phyloP scores from a whole-genome alignment of 2,888 invertebrate genomes.

The Agrotis puta region DNA sequence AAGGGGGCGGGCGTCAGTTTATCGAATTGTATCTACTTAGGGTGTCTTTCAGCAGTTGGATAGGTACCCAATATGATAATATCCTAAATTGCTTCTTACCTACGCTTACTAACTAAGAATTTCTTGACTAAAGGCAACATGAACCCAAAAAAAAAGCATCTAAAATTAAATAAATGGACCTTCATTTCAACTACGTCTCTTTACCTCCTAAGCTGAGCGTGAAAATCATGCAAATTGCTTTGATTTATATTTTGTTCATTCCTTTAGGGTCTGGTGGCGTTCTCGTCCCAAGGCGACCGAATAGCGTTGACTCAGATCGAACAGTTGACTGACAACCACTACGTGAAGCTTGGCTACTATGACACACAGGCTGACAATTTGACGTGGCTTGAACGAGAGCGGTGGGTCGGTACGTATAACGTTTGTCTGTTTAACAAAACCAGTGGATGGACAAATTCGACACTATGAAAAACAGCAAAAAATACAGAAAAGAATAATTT shows the following conservation, averaged over 20 bases:
- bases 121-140: neutral
- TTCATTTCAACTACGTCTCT: slow-evolving; percentile 3
- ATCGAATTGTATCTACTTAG: neutral
- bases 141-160: neutral
- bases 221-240: slow-evolving; percentile 16
- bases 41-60: neutral
- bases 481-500: too few relatives aligned
- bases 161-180: neutral
- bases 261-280: slow-evolving; percentile 97
- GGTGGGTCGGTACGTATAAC: slow-evolving; percentile 95
- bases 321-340: slow-evolving; percentile 98
- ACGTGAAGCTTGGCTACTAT: slow-evolving; percentile 98
- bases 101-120: neutral
- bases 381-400: slow-evolving; percentile 97
- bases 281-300: slow-evolving; percentile 99
- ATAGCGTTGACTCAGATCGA: slow-evolving; percentile 99
- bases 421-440: neutral
- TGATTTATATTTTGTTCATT: slow-evolving; percentile 11
- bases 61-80: neutral
- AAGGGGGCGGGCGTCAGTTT: too few relatives aligned
- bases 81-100: neutral
- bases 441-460: neutral
- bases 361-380: slow-evolving; percentile 98
- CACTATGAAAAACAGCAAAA: too few relatives aligned
- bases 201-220: slow-evolving; percentile 14